Conservation (phyloP, 2,888 invertebrate genomes). For the Lysandra bellargus region DNA sequence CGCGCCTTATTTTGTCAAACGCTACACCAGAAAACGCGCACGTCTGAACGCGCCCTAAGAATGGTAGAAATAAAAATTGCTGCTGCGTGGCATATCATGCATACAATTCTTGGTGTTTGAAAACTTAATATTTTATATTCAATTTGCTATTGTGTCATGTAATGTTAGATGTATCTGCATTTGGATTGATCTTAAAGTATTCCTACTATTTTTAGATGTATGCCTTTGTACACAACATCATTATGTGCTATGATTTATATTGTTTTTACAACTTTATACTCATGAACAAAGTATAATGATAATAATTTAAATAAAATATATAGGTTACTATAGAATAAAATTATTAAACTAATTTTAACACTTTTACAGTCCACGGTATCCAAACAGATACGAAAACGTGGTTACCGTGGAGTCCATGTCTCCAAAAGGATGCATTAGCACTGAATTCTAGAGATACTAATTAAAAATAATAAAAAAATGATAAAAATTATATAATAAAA, state of each 20-base stretch:
- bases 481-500: no score
- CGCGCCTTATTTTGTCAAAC: no score
- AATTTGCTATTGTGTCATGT: constrained; percentile 10
- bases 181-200: constrained; percentile 26
- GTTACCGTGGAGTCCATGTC: no score
- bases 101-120: not conserved
- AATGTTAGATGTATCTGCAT: constrained; percentile 25
- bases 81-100: not conserved
- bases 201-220: constrained; percentile 30
- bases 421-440: no score
- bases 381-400: no score
- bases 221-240: constrained; percentile 26
- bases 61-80: not conserved
- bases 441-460: no score
- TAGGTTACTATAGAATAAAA: constrained; percentile 23
- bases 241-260: constrained; percentile 5
- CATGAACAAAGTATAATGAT: constrained; percentile 13
- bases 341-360: not conserved
- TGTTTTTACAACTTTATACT: constrained; percentile 23
- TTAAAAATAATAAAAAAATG: no score
- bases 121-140: not conserved
- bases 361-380: no score
- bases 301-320: constrained; percentile 15
- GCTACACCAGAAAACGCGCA: no score
- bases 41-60: no score